A percentile compares a stretch with the other conserved stretches of the same genome.
phyloP scores from a whole-genome alignment of 2,888 invertebrate species.

The Lithophane semibrunnea region DNA sequence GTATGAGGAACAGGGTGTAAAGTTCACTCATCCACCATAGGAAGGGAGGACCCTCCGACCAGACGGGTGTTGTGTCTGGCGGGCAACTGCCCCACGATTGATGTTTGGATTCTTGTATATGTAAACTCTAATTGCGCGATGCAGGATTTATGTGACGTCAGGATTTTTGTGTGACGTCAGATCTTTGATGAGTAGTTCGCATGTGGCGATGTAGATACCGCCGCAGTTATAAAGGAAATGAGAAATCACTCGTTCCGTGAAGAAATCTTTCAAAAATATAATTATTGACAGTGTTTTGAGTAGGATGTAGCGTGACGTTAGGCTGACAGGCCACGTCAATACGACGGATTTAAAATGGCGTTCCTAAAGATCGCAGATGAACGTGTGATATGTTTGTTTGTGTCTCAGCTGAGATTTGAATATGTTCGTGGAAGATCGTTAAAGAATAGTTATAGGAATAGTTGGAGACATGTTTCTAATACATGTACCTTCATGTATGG shows the following conservation, averaged over 20 bases:
- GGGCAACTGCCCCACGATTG: too few species aligned
- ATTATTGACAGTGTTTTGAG: constrained; percentile 43
- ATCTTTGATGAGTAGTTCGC: too few species aligned
- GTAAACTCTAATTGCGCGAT: too few species aligned
- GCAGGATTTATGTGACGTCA: too few species aligned
- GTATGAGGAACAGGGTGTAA: too few species aligned
- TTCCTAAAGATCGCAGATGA: constrained; percentile 21
- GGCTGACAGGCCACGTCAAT: constrained; percentile 46
- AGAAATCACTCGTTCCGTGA: constrained; percentile 15
- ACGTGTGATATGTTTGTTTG: constrained; percentile 18
- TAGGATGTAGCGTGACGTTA: constrained; percentile 32
- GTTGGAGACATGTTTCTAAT: not conserved
- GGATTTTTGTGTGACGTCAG: too few species aligned
- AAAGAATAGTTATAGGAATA: constrained; percentile 5
- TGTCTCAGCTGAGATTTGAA: not conserved
- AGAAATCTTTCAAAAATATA: constrained; percentile 20
- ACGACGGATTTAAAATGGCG: constrained; percentile 32
- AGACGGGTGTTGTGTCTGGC: too few species aligned
- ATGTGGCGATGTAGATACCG: too few species aligned
- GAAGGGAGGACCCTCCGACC: too few species aligned
- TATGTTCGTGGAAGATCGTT: not conserved
- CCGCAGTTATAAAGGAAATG: constrained; percentile 16
- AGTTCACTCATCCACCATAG: too few species aligned
- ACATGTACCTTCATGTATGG: too few species aligned
- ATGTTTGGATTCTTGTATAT: too few species aligned